Base-by-base conservation (phyloP, 2,797 vertebrate genomes). In the Loriculus beryllinus region DNA sequence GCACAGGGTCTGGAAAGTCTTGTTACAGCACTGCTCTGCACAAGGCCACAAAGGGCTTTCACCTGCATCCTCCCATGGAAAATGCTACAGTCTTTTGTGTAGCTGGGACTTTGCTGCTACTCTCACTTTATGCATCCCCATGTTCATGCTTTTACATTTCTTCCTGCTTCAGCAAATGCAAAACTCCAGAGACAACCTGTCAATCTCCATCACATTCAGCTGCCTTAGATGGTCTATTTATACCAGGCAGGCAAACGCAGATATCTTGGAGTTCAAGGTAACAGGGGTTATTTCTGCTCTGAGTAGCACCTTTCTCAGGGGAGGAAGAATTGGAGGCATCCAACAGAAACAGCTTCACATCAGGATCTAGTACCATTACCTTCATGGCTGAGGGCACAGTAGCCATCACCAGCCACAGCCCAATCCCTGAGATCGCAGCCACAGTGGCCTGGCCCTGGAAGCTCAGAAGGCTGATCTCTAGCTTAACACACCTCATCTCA, bases 101-200 rank as follows among this genome's bases (percentile, higher is more conserved):
- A 64, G 48, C 86, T 82, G 49, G 62, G 77, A 57, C 75, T 92
- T 35, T 69, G 22, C 84, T 48, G 40, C 75, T 81, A 4, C 81
- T 95, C 23, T 77, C 28, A 11, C 9, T 59, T 75, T 39, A 20
- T 77, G 37, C 68, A 77, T 70, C 77, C 48, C 68, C 60, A 57
- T 0, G 1, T 65, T 74, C 26, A 17, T 74, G 90, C 87, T 95
- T 96, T 96, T 95, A 84, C 65, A 77, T 84, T 93, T 91, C 82
- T 80, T 82, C 88, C 70, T 94, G 84, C 92, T 77, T 77, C 91
- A 62, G 92, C 70, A 95, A 92, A 89, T 90, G 68, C 91, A 97
- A 89, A 93, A 95, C 94, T 94, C 95, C 26, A 37, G 96, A 96
- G 96, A 96, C 88, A 92, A 54, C 62, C 87, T 96, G 95, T 96